Evolutionary conservation across 1,140 invertebrate genomes (phyloP).

Genomic region (Andricus grossulariae): DNA sequence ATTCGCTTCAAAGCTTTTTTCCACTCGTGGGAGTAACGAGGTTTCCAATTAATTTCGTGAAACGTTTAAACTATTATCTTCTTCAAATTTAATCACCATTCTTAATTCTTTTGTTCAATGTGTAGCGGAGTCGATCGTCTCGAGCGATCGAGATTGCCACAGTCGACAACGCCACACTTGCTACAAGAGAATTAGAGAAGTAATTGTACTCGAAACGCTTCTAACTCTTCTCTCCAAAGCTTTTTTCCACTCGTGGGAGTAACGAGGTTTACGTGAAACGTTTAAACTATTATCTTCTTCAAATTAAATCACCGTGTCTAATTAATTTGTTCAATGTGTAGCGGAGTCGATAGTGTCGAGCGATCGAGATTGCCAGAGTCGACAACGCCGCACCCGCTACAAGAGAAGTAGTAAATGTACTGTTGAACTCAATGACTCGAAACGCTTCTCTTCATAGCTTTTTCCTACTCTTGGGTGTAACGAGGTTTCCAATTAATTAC

Average conservation of each 20-base stretch:
- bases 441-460: not conserved
- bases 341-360: not conserved
- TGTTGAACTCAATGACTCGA: constrained; percentile 13
- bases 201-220: not conserved
- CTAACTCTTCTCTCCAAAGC: not conserved
- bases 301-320: not conserved
- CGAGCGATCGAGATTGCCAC: too few relatives aligned
- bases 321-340: not conserved
- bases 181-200: too few relatives aligned
- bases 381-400: too few relatives aligned
- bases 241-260: not conserved
- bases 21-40: not conserved
- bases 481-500: not conserved
- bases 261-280: not conserved
- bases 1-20: not conserved
- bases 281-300: not conserved
- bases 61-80: not conserved
- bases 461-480: not conserved
- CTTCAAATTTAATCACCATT: not conserved
- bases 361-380: too few relatives aligned
- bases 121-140: not conserved
- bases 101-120: not conserved
- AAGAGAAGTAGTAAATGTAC: too few relatives aligned
- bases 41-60: not conserved
- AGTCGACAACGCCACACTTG: too few relatives aligned